Evolutionary conservation across 2,113 vertebrate species (phyloP), one percentile per base, ranked within the genome.

Genomic region (Eublepharis macularius): DNA sequence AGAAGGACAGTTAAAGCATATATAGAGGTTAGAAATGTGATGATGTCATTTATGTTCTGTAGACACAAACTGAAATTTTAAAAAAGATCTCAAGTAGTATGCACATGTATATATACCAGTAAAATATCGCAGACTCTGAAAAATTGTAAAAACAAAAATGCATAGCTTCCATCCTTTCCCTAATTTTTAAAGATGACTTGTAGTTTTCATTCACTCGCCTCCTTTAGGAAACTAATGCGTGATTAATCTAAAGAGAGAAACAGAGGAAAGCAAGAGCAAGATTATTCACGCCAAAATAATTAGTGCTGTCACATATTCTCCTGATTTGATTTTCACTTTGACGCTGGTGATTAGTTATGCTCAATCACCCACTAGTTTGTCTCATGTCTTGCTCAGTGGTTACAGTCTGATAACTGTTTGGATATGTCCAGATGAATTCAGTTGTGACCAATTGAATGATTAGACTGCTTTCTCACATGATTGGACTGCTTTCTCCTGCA

Each of bases 1-100:
- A 63, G 41, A 10, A 81, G n/a, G 81, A 24, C 87, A 92, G 90
- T 89, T 91, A 77, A 87, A 85, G 63, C 72, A 89, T 49, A 60
- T 88, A 87, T 82, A 70, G 79, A 88, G 86, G 78, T 39, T 88
- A 47, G 90, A 89, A 89, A 73, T 76, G 49, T 60, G 81, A 76
- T 45, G 80, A 86, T 87, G 80, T 81, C 9, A 88, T 91, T 94
- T 70, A 6, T 87, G 7, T 75, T 81, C 39, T 57, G 65, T 73
- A 84, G 84, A 86, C 81, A 68, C 36, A 83, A 89, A 49, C 82
- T 88, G 8, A 45, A 84, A 82, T 87, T 77, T 84, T 21, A 60
- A 80, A 83, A 39, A 81, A 76, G 57, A 65, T 74, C 54, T 78
- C 82, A 73, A 43, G 34, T 49, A 65, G n/a, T 32, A 32, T 65